These are phyloP conservation scores for Myathropa florea DNA, from an alignment of 2,888 invertebrate genomes.

Conservation along the genomic window DNA sequence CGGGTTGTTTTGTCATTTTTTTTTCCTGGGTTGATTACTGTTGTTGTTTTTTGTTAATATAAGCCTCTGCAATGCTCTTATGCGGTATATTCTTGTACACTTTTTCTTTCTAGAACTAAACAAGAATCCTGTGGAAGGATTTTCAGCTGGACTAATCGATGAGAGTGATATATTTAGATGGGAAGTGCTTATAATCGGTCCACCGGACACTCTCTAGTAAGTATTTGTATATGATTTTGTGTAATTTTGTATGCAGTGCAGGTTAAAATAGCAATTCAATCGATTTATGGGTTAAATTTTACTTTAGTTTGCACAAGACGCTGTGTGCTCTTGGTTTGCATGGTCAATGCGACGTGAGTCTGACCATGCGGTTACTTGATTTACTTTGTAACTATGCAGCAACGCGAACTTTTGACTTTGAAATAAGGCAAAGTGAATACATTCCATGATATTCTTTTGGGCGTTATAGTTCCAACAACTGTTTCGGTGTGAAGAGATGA, in stretches of 20 bases:
- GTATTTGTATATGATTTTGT: conserved; percentile 81
- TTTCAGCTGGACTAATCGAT: conserved; percentile 99
- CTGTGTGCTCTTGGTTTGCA: conserved; percentile 4
- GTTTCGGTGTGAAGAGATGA: no score
- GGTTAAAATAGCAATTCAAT: conserved; percentile 5
- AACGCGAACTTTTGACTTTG: no score
- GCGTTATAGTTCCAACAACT: no score
- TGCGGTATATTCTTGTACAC: conserved; percentile 30
- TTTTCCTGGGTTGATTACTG: conserved; percentile 1
- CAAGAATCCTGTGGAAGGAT: conserved; percentile 99
- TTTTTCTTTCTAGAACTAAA: conserved; percentile 91
- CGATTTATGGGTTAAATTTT: background rate
- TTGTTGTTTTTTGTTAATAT: conserved; percentile 21
- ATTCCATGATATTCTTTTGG: no score
- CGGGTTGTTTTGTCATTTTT: conserved; percentile 22
- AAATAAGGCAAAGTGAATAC: no score
- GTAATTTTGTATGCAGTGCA: conserved; percentile 1
- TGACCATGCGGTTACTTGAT: no score
- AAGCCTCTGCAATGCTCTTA: conserved; percentile 41
- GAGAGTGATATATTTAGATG: conserved; percentile 99
- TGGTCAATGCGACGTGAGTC: no score
- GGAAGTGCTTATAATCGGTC: conserved; percentile 99
- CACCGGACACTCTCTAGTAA: conserved; percentile 99
- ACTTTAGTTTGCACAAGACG: no score
- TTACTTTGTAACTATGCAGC: background rate